Conservation (phyloP, 2,113 vertebrate genomes). For the Colaptes auratus region DNA sequence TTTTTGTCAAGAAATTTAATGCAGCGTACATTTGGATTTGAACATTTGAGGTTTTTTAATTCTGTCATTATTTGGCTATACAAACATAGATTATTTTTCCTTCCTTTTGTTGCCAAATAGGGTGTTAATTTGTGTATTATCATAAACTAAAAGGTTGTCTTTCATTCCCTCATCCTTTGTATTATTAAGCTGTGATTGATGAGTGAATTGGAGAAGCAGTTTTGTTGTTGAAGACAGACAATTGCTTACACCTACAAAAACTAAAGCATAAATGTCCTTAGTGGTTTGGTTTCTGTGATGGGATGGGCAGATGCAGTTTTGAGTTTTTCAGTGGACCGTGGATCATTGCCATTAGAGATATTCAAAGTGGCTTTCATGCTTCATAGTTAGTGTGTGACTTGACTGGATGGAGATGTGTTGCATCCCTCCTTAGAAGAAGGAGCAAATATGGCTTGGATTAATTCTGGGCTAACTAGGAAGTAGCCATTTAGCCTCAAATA, state of each 20-base stretch:
- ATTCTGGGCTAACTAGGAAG: not conserved
- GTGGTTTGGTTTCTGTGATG: not conserved
- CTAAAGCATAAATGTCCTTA: not conserved
- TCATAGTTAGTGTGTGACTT: not conserved
- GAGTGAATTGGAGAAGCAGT: not conserved
- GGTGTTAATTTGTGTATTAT: not conserved
- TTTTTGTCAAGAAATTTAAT: not conserved
- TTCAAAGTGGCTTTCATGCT: not conserved
- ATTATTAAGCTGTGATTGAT: constrained; percentile 2
- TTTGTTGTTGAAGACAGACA: constrained; percentile 24
- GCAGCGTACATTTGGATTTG: not conserved
- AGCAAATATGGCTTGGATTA: not conserved
- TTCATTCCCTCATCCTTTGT: not conserved
- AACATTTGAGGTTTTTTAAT: not conserved
- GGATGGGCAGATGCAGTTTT: not conserved
- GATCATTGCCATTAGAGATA: not conserved
- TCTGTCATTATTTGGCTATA: not conserved
- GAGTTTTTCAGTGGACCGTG: not conserved
- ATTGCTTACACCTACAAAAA: constrained; percentile 33
- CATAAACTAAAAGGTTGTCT: constrained; percentile 5
- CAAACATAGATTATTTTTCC: not conserved
- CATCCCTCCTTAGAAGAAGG: not conserved
- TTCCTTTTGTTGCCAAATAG: constrained; percentile 30
- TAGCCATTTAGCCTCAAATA: not conserved
- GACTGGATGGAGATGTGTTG: not conserved